Conservation (phyloP, 2,888 invertebrate genomes). For the Drosophila flavopinicola region DNA sequence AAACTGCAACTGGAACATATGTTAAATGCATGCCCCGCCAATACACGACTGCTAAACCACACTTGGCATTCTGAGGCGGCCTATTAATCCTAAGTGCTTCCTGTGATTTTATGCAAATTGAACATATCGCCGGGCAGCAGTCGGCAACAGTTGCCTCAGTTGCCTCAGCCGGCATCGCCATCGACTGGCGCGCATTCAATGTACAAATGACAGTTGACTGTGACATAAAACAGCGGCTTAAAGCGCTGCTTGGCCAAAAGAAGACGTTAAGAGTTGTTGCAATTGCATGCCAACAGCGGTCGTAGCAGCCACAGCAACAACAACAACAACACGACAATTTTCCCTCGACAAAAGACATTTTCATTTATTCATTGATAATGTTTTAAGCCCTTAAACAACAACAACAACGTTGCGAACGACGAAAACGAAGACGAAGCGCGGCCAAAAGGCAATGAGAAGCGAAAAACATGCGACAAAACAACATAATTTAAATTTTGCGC, state of each 20-base stretch:
- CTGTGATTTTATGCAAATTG: constrained; percentile 80
- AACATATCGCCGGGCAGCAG: constrained; percentile 66
- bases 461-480: constrained; percentile 82
- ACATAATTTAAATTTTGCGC: constrained; percentile 82
- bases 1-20: constrained; percentile 28
- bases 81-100: constrained; percentile 80
- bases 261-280: constrained; percentile 75
- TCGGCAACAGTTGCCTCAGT: neutral
- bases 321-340: constrained; percentile 65
- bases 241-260: constrained; percentile 68
- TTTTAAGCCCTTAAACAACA: constrained; percentile 50
- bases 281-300: constrained; percentile 63
- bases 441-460: constrained; percentile 49
- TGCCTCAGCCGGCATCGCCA: neutral
- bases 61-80: constrained; percentile 44
- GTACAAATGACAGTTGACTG: constrained; percentile 82
- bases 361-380: constrained; percentile 82
- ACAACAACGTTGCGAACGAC: constrained; percentile 31
- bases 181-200: constrained; percentile 58
- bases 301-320: constrained; percentile 35
- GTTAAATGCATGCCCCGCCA: constrained; percentile 52
- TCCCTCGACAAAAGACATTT: constrained; percentile 79
- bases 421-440: constrained; percentile 55
- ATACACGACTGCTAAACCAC: constrained; percentile 10
- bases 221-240: constrained; percentile 81